Base-by-base conservation (phyloP, 2,888 invertebrate species). In the Argyresthia goedartella region DNA sequence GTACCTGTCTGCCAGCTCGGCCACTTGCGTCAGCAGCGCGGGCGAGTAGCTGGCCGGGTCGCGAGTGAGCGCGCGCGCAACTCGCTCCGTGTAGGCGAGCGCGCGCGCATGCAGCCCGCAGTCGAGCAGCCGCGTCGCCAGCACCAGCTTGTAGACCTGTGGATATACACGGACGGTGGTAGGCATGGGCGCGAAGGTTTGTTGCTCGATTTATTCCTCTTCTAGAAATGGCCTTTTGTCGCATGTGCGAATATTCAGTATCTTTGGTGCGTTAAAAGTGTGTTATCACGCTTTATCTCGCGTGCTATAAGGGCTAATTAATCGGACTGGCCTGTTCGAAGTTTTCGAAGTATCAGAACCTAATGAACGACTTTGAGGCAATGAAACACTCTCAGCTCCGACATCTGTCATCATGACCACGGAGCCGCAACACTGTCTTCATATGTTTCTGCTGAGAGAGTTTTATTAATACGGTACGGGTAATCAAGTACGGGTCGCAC, bases 81-180 rank as follows among this genome's bases (percentile, higher is more conserved):
- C 90, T 62, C 91, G 91, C 87, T 97, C 97, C 67, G 92, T 89
- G 84, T 97, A 97, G 58, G 91, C 89, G 58, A 97, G 84, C 52
- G 96, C 93, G 73, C 94, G 94, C 72, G 93, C 92, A 62, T 91
- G 87, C 61, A 91, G 89, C 2, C 97, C 97, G 53, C 80, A 86
- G 59, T 90, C 88, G 58, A 93, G 89, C 62, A 98, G 89, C 57
- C 95, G 90, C 10, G 90, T 86, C 47, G 95, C 93, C 76, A 96
- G 82, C 59, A 97, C 72, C 71, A 93, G 91, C 88, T 98, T 98
- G 84, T 95, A 97, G 52, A 91, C 89, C 92, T 96, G 81, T 4
- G n/a, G n/a, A n/a, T n/a, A n/a, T n/a, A n/a, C n/a, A n/a, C n/a
- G n/a, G n/a, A n/a, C n/a, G n/a, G n/a, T n/a, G n/a, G n/a, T n/a